These are phyloP conservation scores for Taenioides sp. DNA, from an alignment of 2,797 vertebrate species.

Conservation along the genomic window DNA sequence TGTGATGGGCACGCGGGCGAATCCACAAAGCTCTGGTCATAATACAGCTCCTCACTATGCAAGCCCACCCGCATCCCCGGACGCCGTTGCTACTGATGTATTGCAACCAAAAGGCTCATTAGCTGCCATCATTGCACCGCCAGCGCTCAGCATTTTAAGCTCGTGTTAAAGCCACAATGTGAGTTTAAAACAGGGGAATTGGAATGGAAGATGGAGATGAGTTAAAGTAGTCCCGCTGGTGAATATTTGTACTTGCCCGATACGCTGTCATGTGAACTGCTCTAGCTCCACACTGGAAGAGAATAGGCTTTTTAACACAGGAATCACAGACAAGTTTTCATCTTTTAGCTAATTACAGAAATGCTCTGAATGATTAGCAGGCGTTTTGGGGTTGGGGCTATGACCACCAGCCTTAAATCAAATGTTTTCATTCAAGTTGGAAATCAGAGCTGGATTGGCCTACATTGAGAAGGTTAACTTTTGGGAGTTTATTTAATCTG, in stretches of 20 bases:
- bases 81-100: slow-evolving; percentile 63
- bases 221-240: slow-evolving; percentile 57
- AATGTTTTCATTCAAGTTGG: slow-evolving; percentile 6
- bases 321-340: slow-evolving; percentile 18
- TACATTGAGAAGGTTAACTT: neutral
- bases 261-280: slow-evolving; percentile 48
- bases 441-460: neutral
- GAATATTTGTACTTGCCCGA: slow-evolving; percentile 72
- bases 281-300: slow-evolving; percentile 71
- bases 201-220: slow-evolving; percentile 46
- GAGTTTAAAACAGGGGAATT: slow-evolving; percentile 47
- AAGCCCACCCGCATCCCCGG: slow-evolving; percentile 66
- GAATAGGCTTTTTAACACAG: slow-evolving; percentile 42
- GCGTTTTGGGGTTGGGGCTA: slow-evolving; percentile 5
- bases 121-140: slow-evolving; percentile 57
- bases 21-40: slow-evolving; percentile 72
- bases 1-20: slow-evolving; percentile 67
- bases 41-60: slow-evolving; percentile 72
- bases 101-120: slow-evolving; percentile 63
- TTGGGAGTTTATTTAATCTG: neutral
- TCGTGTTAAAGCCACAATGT: slow-evolving; percentile 66
- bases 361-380: neutral
- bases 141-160: slow-evolving; percentile 57
- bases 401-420: slow-evolving; percentile 10
- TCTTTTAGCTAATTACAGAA: neutral